Conservation (phyloP, 2,888 invertebrate genomes). For the Alviniconcha strummeri region DNA sequence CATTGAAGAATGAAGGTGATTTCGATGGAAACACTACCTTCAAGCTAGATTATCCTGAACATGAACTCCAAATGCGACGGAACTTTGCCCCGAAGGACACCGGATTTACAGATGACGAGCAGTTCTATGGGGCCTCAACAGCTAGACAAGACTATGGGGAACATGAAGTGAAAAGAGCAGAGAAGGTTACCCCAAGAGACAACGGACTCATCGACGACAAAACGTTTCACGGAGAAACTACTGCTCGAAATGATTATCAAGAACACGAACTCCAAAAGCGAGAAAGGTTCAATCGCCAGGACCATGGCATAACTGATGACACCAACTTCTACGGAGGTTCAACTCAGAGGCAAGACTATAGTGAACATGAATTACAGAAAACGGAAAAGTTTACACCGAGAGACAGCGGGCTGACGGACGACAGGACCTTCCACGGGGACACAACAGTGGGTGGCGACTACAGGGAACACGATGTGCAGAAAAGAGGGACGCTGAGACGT, state of each 20-base stretch:
- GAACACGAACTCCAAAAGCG: background rate
- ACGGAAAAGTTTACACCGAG: slow-evolving; percentile 39
- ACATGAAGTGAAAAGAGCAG: background rate
- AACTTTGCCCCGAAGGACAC: slow-evolving; percentile 26
- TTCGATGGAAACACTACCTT: slow-evolving; percentile 62
- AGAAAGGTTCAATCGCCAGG: background rate
- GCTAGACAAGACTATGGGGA: background rate
- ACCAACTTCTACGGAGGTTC: background rate
- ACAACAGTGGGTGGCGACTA: background rate
- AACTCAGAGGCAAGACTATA: slow-evolving; percentile 8
- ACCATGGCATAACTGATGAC: slow-evolving; percentile 1
- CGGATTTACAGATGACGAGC: background rate
- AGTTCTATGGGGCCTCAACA: background rate
- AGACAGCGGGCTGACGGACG: slow-evolving; percentile 46
- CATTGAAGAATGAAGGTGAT: slow-evolving; percentile 39
- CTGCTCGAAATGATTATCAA: background rate
- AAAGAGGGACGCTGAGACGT: slow-evolving; percentile 39
- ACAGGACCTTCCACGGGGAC: background rate
- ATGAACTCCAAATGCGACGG: slow-evolving; percentile 43
- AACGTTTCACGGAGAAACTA: background rate
- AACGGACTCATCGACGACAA: background rate
- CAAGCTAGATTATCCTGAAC: slow-evolving; percentile 53
- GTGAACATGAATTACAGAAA: slow-evolving; percentile 43
- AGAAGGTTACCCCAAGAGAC: slow-evolving; percentile 33
- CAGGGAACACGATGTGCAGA: slow-evolving; percentile 16